Evolutionary conservation across 2,888 invertebrate species (phyloP).

Genomic region (Lutraria lutraria): DNA sequence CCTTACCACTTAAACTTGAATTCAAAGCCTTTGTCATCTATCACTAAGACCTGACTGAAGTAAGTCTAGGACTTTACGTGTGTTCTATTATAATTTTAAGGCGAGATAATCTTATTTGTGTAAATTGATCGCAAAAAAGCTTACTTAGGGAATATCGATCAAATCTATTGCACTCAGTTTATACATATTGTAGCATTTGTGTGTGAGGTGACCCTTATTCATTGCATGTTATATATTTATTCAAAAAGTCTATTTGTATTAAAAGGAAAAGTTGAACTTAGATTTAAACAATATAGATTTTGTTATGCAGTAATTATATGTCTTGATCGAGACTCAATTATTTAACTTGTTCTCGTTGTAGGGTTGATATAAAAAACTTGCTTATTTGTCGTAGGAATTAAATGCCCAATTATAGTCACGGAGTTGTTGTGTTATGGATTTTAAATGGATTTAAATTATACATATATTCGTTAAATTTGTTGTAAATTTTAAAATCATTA

Average conservation of each 20-base stretch:
- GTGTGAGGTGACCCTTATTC: conserved; percentile 48
- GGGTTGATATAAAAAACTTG: too few relatives aligned
- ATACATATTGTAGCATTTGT: conserved; percentile 20
- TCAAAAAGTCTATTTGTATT: not conserved
- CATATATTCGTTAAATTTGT: not conserved
- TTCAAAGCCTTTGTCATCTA: conserved; percentile 10
- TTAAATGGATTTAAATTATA: not conserved
- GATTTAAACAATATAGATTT: conserved; percentile 24
- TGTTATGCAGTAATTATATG: not conserved
- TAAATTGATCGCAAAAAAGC: conserved; percentile 46
- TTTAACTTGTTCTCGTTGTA: too few relatives aligned
- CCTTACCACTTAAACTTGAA: not conserved
- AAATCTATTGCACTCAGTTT: conserved; percentile 9
- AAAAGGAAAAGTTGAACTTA: conserved; percentile 2
- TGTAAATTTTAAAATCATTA: too few relatives aligned
- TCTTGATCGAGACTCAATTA: not conserved
- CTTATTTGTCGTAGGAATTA: too few relatives aligned
- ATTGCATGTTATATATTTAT: conserved; percentile 43
- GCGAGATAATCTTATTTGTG: conserved; percentile 57
- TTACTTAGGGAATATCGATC: conserved; percentile 49
- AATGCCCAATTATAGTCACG: not conserved
- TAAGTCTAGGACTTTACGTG: conserved; percentile 4
- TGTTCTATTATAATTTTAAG: conserved; percentile 34
- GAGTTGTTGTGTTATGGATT: not conserved
- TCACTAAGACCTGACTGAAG: conserved; percentile 8